Conservation (phyloP, 2,797 vertebrate genomes). For the Hephaestus fuliginosus region DNA sequence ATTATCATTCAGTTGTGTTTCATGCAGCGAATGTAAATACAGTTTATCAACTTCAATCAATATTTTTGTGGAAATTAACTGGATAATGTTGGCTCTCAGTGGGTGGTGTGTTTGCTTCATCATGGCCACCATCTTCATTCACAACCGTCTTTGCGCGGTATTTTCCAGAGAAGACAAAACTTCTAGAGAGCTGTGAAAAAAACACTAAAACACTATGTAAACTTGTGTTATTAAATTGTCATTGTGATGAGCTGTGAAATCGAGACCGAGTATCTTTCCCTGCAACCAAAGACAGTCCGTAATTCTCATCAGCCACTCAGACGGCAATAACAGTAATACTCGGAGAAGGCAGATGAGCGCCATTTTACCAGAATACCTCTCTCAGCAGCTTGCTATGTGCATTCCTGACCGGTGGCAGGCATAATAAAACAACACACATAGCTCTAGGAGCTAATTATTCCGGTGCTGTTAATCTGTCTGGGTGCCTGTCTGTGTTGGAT, state of each 20-base stretch:
- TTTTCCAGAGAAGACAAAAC: not conserved
- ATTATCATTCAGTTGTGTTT: not conserved
- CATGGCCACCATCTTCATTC: not conserved
- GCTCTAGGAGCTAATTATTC: conserved; percentile 65
- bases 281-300: conserved; percentile 4
- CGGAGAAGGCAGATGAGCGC: conserved; percentile 18
- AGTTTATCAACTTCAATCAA: not conserved
- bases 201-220: not conserved
- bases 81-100: not conserved
- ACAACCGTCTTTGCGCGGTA: not conserved
- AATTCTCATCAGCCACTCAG: conserved; percentile 32
- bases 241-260: not conserved
- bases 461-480: conserved; percentile 59
- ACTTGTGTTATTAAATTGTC: not conserved
- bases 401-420: conserved; percentile 46
- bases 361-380: conserved; percentile 32
- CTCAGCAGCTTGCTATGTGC: conserved; percentile 27
- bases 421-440: conserved; percentile 44
- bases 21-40: not conserved
- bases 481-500: conserved; percentile 44
- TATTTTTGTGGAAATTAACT: not conserved
- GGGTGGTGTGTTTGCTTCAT: not conserved
- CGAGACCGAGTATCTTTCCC: not conserved
- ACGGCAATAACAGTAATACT: conserved; percentile 42
- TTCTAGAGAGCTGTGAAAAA: not conserved